Percentiles rank a stretch among this genome's conserved stretches.
Conservation (phyloP, 2,113 vertebrate genomes). For the Puffinus mauretanicus region DNA sequence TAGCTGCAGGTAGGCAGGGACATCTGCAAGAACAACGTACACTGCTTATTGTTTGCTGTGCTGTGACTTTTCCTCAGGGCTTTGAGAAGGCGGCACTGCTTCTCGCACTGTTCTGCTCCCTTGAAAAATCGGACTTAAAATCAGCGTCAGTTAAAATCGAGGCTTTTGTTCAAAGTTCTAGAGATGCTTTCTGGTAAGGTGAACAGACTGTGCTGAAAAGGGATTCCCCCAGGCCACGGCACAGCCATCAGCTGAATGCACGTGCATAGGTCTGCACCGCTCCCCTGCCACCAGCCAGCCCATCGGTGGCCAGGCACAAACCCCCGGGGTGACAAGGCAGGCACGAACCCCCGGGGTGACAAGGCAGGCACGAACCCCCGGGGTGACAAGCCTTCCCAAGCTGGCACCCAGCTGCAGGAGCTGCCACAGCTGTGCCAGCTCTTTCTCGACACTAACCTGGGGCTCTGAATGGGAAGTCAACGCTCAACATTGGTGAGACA, state of each 20-base stretch:
- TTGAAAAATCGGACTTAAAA: background rate
- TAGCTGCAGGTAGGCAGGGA: background rate
- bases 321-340: background rate
- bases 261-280: fast-evolving
- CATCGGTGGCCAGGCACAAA: background rate
- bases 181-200: background rate
- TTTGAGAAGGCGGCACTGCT: background rate
- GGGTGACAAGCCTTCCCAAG: background rate
- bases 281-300: background rate
- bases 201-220: background rate
- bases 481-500: background rate
- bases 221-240: background rate
- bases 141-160: fast-evolving
- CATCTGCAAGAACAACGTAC: fast-evolving
- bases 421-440: fast-evolving
- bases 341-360: background rate
- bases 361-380: background rate
- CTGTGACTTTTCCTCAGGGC: background rate
- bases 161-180: background rate
- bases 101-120: background rate
- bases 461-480: background rate
- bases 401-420: background rate
- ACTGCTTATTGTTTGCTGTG: background rate
- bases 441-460: background rate
- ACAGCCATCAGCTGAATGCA: background rate